A percentile compares a stretch with the other conserved stretches of the same genome.
Conservation (phyloP, 2,888 invertebrate species). For the Gastrophysa polygoni region DNA sequence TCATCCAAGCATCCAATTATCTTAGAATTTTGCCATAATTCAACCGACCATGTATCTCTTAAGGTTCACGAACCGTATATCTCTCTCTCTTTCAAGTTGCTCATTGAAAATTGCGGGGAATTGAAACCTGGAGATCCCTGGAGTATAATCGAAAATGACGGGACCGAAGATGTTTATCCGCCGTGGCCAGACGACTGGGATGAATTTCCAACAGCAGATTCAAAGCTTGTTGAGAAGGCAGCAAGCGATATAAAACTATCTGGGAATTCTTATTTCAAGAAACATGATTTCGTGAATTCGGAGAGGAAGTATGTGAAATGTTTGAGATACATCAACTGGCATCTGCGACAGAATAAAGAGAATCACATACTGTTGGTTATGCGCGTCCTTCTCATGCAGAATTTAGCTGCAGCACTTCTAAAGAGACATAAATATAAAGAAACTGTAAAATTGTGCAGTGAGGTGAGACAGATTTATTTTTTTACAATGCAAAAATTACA, state of each 20-base stretch:
- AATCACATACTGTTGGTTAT: constrained; percentile 37
- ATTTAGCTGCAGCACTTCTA: constrained; percentile 76
- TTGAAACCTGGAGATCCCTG: constrained; percentile 65
- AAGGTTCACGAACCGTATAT: no score
- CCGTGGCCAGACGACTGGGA: constrained; percentile 80
- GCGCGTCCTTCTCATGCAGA: constrained; percentile 66
- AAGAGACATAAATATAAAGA: constrained; percentile 68
- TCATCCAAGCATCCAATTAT: no score
- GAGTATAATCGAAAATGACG: constrained; percentile 73
- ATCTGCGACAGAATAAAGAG: constrained; percentile 45
- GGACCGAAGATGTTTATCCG: constrained; percentile 72
- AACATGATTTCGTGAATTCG: constrained; percentile 67
- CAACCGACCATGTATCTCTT: no score
- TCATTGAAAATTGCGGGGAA: constrained; percentile 78
- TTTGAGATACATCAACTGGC: constrained; percentile 70
- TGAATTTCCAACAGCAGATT: constrained; percentile 25
- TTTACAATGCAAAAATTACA: no score
- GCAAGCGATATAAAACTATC: constrained; percentile 69
- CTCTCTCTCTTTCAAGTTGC: no score
- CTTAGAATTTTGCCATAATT: no score
- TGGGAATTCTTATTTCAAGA: constrained; percentile 73
- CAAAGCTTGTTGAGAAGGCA: constrained; percentile 57
- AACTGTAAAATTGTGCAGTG: constrained; percentile 69
- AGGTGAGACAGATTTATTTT: constrained; percentile 59
- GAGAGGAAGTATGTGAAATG: constrained; percentile 81